Conservation (phyloP, 2,797 vertebrate genomes). For the Buphagus erythrorhynchus region DNA sequence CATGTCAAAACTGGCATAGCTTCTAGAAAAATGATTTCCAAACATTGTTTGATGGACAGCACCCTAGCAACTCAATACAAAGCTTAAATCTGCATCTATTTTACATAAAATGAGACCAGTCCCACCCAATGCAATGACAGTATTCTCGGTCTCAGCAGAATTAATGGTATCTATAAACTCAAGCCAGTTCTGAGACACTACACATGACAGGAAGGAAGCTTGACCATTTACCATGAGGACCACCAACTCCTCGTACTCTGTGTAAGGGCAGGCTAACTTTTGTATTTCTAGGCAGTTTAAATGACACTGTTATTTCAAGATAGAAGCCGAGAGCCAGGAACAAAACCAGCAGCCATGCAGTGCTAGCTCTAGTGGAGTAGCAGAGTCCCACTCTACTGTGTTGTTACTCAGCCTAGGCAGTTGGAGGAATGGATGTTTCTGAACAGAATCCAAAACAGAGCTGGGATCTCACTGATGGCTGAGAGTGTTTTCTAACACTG, state of each 20-base stretch:
- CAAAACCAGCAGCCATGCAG: neutral
- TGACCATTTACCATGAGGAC: neutral
- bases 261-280: neutral
- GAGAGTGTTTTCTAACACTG: neutral
- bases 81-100: neutral
- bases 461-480: neutral
- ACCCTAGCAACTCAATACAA: neutral
- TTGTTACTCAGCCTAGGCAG: neutral
- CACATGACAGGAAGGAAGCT: neutral
- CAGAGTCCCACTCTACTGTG: neutral
- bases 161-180: neutral
- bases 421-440: neutral
- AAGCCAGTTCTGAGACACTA: neutral
- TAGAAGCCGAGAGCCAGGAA: neutral
- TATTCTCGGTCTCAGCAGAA: neutral
- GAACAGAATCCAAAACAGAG: neutral
- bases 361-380: neutral
- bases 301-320: neutral
- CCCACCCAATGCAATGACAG: neutral
- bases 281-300: neutral
- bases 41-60: slow-evolving; percentile 33
- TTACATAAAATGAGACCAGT: neutral
- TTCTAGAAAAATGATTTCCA: slow-evolving; percentile 18
- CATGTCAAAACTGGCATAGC: slow-evolving; percentile 39
- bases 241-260: neutral